Evolutionary conservation across 2,888 invertebrate genomes (phyloP).

Genomic region (Empis livida): DNA sequence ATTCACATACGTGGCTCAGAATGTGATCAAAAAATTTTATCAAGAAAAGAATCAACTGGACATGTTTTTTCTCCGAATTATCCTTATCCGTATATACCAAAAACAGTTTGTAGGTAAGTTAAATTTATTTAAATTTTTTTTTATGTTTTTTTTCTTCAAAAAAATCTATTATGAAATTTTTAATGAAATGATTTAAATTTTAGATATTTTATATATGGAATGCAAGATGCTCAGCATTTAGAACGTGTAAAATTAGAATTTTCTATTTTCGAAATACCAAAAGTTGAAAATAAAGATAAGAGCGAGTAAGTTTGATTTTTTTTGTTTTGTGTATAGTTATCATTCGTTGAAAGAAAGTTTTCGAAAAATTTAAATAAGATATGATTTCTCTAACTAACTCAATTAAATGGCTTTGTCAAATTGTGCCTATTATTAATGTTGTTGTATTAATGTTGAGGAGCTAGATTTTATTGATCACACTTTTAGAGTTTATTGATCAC

Average conservation of each 20-base stretch:
- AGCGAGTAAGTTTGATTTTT: constrained; percentile 70
- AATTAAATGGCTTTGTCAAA: too few relatives aligned
- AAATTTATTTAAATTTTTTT: not conserved
- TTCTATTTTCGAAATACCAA: constrained; percentile 79
- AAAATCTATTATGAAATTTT: not conserved
- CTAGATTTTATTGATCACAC: too few relatives aligned
- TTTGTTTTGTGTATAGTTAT: too few relatives aligned
- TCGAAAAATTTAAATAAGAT: too few relatives aligned
- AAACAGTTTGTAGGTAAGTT: constrained; percentile 79
- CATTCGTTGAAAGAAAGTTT: not conserved
- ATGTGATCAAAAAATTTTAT: constrained; percentile 96
- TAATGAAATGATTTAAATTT: not conserved
- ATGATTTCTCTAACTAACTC: too few relatives aligned
- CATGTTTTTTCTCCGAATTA: constrained; percentile 92
- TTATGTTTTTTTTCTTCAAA: not conserved
- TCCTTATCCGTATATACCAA: constrained; percentile 88
- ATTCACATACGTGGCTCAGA: constrained; percentile 94
- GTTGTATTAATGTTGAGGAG: too few relatives aligned
- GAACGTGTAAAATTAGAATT: constrained; percentile 88
- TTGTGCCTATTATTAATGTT: too few relatives aligned
- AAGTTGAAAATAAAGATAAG: constrained; percentile 49
- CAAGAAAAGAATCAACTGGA: constrained; percentile 84
- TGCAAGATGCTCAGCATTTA: constrained; percentile 93
- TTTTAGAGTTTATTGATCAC: too few relatives aligned
- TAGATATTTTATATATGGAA: constrained; percentile 92